Evolutionary conservation across 2,113 vertebrate species (phyloP).

Genomic region (Myotis davidii): DNA sequence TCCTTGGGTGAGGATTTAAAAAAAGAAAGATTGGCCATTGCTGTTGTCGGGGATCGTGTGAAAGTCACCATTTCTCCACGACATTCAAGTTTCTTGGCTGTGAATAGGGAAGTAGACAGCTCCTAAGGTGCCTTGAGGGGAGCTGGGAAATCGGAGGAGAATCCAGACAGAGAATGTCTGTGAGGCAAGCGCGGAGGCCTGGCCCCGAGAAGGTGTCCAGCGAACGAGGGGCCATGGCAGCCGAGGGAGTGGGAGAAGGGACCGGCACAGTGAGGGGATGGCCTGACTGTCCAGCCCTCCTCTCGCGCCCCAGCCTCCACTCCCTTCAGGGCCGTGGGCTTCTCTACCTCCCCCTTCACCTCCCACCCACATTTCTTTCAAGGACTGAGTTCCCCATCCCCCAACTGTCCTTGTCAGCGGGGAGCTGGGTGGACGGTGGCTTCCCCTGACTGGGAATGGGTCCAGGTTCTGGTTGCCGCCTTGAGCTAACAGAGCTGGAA

Average conservation of each 20-base stretch:
- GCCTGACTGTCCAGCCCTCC: background rate
- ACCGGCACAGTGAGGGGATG: background rate
- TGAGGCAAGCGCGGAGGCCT: background rate
- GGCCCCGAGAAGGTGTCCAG: background rate
- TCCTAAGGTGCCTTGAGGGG: background rate
- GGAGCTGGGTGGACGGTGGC: background rate
- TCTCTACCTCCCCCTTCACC: background rate
- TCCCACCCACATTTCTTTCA: background rate
- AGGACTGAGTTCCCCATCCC: background rate
- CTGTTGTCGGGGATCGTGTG: background rate
- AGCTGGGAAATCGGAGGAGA: background rate
- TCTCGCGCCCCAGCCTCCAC: rapidly evolving
- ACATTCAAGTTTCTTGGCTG: background rate
- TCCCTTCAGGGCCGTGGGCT: background rate
- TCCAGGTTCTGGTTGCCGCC: conserved; percentile 44
- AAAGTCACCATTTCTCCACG: background rate
- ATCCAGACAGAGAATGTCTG: background rate
- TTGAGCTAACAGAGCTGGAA: conserved; percentile 60
- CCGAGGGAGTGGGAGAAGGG: background rate
- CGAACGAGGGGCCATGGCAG: background rate
- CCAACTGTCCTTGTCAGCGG: background rate
- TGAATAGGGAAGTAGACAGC: background rate
- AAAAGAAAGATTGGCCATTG: background rate
- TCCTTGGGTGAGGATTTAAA: background rate
- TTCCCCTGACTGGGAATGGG: background rate